These are phyloP conservation scores for Clitarchus hookeri DNA, from an alignment of 2,888 invertebrate species.

Conservation along the genomic window DNA sequence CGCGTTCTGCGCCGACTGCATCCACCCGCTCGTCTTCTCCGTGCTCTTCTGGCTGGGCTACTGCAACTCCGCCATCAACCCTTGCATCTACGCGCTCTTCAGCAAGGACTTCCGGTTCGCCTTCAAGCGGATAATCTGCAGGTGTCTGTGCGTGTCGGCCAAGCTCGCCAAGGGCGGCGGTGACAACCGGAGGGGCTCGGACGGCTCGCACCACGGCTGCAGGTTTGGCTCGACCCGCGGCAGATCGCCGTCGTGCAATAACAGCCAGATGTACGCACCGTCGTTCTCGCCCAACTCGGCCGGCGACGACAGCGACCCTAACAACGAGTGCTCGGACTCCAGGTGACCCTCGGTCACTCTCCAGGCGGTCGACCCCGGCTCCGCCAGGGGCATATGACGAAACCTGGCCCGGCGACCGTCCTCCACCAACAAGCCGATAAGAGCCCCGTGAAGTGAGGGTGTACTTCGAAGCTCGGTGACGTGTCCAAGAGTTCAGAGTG, in stretches of 20 bases:
- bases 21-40: conserved; percentile 83
- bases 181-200: conserved; percentile 46
- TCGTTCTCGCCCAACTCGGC: conserved; percentile 54
- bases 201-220: conserved; percentile 54
- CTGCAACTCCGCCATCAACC: conserved; percentile 95
- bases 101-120: conserved; percentile 95
- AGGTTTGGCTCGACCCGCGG: conserved; percentile 43
- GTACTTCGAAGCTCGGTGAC: too few relatives aligned
- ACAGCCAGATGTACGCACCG: conserved; percentile 15
- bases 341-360: conserved; percentile 57
- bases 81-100: conserved; percentile 92
- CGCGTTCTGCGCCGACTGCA: conserved; percentile 85
- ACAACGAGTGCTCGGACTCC: conserved; percentile 58
- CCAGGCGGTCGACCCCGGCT: background rate
- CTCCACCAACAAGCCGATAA: too few relatives aligned
- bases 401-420: too few relatives aligned
- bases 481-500: too few relatives aligned
- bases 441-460: too few relatives aligned
- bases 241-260: conserved; percentile 33
- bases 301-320: conserved; percentile 62
- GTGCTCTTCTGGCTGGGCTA: conserved; percentile 97
- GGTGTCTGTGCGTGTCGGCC: conserved; percentile 31
- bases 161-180: conserved; percentile 18
- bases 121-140: conserved; percentile 83
- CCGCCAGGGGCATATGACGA: conserved; percentile 16